Evolutionary conservation across 2,113 vertebrate species (phyloP), one percentile per base, ranked within the genome.

Genomic region (Eclectus roratus): DNA sequence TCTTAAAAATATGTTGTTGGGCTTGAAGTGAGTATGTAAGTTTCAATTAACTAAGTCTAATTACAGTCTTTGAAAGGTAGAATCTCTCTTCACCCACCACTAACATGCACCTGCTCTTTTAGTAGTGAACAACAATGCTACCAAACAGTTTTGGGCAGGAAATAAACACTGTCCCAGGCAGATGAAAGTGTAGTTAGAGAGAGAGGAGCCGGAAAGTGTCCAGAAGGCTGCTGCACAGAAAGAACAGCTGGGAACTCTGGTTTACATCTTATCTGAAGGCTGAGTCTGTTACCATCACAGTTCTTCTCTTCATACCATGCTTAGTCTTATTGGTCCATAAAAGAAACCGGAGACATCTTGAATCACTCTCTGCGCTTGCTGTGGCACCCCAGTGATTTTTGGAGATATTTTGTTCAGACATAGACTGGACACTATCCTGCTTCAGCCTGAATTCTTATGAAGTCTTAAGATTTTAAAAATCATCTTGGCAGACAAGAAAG

Each of bases 251-350:
- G 70, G 52, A 93, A 39, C 83, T 95, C 96, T 96, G 94, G 60
- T 87, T 96, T 92, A 46, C 73, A 46, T 94, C 80, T 92, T 88
- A 85, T 84, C 77, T 94, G 92, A 92, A 93, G 60, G 65, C 86
- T 91, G 56, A 60, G 47, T 79, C 55, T 4, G 8, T 89, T 90
- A 86, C 49, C 55, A 64, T 60, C 85, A 23, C 65, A 78, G 76
- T 90, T 90, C 60, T 56, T 95, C 61, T 65, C 44, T 80, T 93
- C 74, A 78, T 85, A 94, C 82, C 77, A 53, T 87, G 80, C 61
- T 94, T 92, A 91, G 88, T 81, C 65, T 72, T 87, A 65, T 17
- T 73, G 44, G 56, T 58, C 66, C 46, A 44, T 65, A 78, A 84
- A 88, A 88, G 90, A 92, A 69, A 56, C 35, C 7, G 31, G 68